These are phyloP conservation scores for Oryctes rhinoceros DNA, from an alignment of 1,140 invertebrate species.

Conservation along the genomic window DNA sequence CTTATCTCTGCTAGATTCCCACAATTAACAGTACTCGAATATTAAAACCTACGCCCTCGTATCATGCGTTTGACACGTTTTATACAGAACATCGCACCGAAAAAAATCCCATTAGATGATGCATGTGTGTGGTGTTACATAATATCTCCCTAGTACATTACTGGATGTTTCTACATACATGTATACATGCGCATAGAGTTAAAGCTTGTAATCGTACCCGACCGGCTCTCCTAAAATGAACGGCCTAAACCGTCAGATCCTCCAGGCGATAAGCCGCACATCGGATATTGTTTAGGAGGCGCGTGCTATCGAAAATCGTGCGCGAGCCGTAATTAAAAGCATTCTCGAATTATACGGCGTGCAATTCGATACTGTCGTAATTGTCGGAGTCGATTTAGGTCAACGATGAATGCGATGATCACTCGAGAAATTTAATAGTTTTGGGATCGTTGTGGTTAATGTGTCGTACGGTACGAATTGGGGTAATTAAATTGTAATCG, in stretches of 20 bases:
- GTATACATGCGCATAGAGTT: too few relatives aligned
- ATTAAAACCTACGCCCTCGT: too few relatives aligned
- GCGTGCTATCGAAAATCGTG: slow-evolving; percentile 8
- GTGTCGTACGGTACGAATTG: too few relatives aligned
- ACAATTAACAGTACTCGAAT: too few relatives aligned
- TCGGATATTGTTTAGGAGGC: slow-evolving; percentile 12
- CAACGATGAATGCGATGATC: not conserved
- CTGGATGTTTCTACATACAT: too few relatives aligned
- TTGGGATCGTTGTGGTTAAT: not conserved
- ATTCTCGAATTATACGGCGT: not conserved
- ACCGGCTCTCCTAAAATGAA: not conserved
- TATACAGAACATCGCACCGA: too few relatives aligned
- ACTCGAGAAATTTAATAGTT: slow-evolving; percentile 1
- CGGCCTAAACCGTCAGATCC: not conserved
- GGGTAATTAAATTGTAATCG: too few relatives aligned
- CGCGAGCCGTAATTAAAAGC: slow-evolving; percentile 5
- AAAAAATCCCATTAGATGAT: too few relatives aligned
- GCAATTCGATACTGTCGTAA: slow-evolving; percentile 13
- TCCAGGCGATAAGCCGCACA: not conserved
- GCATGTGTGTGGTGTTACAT: too few relatives aligned
- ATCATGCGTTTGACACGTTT: too few relatives aligned
- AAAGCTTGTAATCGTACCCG: not conserved
- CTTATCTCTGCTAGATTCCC: too few relatives aligned
- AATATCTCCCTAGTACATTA: too few relatives aligned
- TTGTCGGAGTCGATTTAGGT: slow-evolving; percentile 18